These are phyloP conservation scores for Lophotriccus pileatus DNA, from an alignment of 2,797 vertebrate species.

Conservation along the genomic window DNA sequence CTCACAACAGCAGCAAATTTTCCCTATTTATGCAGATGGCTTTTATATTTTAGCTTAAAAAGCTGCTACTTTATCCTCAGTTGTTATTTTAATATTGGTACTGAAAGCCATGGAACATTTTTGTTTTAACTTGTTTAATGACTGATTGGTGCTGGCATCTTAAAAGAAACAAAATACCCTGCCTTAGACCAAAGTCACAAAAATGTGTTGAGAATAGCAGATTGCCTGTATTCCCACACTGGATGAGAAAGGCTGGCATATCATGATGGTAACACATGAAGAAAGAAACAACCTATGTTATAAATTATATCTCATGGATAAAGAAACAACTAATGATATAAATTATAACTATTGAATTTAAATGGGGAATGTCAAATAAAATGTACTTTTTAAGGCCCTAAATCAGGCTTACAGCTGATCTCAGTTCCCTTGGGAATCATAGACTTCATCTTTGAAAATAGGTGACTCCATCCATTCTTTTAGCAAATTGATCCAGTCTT, in stretches of 20 bases:
- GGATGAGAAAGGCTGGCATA: neutral
- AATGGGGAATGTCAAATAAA: neutral
- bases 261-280: neutral
- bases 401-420: neutral
- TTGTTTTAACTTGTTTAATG: slow-evolving; percentile 31
- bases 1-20: neutral
- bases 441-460: neutral
- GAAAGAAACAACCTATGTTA: neutral
- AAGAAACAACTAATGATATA: neutral
- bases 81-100: slow-evolving; percentile 24
- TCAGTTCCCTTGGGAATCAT: neutral
- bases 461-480: neutral
- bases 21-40: neutral
- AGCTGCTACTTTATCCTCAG: neutral
- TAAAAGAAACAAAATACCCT: slow-evolving; percentile 17
- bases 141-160: neutral
- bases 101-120: neutral
- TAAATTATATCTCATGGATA: neutral
- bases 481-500: neutral
- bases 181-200: slow-evolving; percentile 31
- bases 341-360: neutral
- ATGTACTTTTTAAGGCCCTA: neutral
- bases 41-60: slow-evolving; percentile 31
- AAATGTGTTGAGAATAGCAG: slow-evolving; percentile 22
- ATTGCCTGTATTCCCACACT: slow-evolving; percentile 7